phyloP scores from a whole-genome alignment of 2,797 vertebrate species.

The Anabas testudineus region DNA sequence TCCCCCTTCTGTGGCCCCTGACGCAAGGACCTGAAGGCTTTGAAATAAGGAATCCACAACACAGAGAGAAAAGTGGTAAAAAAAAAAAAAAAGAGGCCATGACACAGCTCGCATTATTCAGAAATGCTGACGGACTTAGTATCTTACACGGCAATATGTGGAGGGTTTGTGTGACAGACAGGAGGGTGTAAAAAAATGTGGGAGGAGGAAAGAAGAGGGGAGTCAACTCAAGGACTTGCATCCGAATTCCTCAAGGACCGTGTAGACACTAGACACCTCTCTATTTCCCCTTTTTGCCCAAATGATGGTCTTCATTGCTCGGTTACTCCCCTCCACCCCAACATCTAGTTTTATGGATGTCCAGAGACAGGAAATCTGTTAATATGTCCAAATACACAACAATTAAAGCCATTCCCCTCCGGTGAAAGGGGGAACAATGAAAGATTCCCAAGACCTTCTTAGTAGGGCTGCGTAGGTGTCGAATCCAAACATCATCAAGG shows the following conservation, averaged over 20 bases:
- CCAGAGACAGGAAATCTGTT: constrained; percentile 65
- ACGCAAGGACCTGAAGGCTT: constrained; percentile 39
- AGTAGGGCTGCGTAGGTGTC: constrained; percentile 60
- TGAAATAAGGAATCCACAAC: constrained; percentile 41
- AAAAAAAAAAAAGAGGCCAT: constrained; percentile 22
- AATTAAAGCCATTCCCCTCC: constrained; percentile 55
- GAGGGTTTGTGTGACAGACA: constrained; percentile 25
- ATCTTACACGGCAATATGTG: constrained; percentile 21
- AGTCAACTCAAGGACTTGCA: constrained; percentile 35
- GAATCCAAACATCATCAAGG: constrained; percentile 39
- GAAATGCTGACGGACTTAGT: constrained; percentile 20
- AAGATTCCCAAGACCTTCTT: constrained; percentile 31
- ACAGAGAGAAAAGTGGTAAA: constrained; percentile 24
- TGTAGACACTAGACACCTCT: constrained; percentile 22
- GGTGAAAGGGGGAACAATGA: constrained; percentile 24
- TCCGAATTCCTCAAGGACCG: constrained; percentile 24
- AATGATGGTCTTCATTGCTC: constrained; percentile 41
- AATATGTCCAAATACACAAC: constrained; percentile 55
- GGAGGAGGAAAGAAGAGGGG: constrained; percentile 9
- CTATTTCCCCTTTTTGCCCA: constrained; percentile 12
- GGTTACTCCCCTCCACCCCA: constrained; percentile 26
- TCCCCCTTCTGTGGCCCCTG: constrained; percentile 57
- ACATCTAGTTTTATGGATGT: constrained; percentile 50
- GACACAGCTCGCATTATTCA: constrained; percentile 35
- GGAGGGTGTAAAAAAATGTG: constrained; percentile 21